A percentile compares a stretch with the other conserved stretches of the same genome.
Evolutionary conservation across 2,113 vertebrate genomes (phyloP).

Genomic region (Sitta europaea): DNA sequence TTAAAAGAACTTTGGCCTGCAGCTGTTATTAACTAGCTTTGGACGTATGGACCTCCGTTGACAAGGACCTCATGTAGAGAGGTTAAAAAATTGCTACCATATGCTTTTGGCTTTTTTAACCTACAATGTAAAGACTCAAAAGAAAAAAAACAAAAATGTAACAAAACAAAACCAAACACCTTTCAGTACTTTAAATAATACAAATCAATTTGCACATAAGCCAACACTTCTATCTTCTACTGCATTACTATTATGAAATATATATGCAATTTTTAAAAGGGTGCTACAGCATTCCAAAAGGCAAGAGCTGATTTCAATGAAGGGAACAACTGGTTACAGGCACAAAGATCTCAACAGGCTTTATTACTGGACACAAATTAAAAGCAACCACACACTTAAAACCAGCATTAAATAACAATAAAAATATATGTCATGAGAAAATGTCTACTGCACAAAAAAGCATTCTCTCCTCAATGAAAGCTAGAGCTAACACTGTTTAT

Average conservation of each 20-base stretch:
- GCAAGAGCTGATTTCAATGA: neutral
- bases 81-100: slow-evolving; percentile 64
- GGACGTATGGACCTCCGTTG: slow-evolving; percentile 48
- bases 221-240: neutral
- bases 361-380: slow-evolving; percentile 19
- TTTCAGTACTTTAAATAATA: neutral
- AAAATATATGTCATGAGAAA: neutral
- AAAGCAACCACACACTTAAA: neutral
- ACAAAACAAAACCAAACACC: neutral
- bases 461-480: neutral
- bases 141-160: neutral
- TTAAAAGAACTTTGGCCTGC: slow-evolving; percentile 50
- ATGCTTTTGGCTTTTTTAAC: slow-evolving; percentile 57
- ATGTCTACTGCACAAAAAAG: neutral
- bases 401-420: neutral
- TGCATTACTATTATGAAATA: neutral
- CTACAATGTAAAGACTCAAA: neutral
- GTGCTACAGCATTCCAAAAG: neutral
- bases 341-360: neutral
- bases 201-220: slow-evolving; percentile 1
- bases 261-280: neutral
- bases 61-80: slow-evolving; percentile 46
- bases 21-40: slow-evolving; percentile 68
- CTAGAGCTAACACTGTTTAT: neutral
- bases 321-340: neutral